These are phyloP conservation scores for Cheumatopsyche charites DNA, from an alignment of 1,140 invertebrate genomes.

Conservation along the genomic window DNA sequence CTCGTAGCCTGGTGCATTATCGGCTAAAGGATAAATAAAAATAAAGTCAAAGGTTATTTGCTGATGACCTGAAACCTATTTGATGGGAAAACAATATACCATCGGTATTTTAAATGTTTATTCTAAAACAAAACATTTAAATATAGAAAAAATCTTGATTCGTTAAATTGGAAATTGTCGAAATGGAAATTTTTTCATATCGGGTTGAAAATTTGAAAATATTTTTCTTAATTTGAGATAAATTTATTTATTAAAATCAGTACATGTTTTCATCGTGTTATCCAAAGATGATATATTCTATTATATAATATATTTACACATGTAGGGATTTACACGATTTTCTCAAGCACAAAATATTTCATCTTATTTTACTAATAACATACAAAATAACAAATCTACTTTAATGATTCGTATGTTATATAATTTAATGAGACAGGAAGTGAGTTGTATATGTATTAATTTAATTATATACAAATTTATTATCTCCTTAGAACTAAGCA, in stretches of 20 bases:
- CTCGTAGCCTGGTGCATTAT: neutral
- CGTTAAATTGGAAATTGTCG: too few relatives aligned
- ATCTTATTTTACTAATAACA: constrained; percentile 33
- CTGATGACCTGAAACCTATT: neutral
- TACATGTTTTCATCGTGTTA: constrained; percentile 43
- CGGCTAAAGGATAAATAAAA: neutral
- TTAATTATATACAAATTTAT: constrained; percentile 17
- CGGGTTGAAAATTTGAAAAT: too few relatives aligned
- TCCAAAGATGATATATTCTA: constrained; percentile 30
- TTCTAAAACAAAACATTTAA: too few relatives aligned
- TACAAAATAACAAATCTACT: constrained; percentile 45
- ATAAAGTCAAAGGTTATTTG: neutral
- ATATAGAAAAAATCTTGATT: too few relatives aligned
- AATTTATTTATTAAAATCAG: constrained; percentile 48
- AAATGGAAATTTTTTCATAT: too few relatives aligned
- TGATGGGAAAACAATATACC: neutral
- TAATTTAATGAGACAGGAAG: constrained; percentile 29
- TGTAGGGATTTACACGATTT: constrained; percentile 34
- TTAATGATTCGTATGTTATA: constrained; percentile 30
- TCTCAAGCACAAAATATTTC: constrained; percentile 34
- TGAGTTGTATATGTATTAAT: neutral
- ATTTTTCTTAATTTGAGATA: constrained; percentile 30
- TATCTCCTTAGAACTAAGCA: constrained; percentile 26
- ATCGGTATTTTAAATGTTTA: too few relatives aligned
- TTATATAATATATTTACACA: constrained; percentile 37